These are phyloP conservation scores for Tinamus major DNA, from an alignment of 2,797 vertebrate genomes.

Conservation along the genomic window DNA sequence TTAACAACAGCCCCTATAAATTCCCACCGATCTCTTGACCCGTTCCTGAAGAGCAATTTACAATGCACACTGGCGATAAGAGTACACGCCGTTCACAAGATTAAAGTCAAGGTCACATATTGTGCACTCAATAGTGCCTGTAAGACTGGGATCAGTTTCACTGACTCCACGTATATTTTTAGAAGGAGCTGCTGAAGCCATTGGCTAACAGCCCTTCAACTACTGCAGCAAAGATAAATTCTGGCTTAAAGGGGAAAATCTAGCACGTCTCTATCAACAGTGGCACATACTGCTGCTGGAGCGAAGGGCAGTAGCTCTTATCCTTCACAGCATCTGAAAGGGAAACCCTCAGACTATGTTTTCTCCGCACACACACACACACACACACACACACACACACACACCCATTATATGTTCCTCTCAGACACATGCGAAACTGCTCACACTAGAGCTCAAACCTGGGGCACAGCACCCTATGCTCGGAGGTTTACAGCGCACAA, in stretches of 20 bases:
- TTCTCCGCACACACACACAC: too few species aligned
- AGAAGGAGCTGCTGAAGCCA: constrained; percentile 36
- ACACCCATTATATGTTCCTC: not conserved
- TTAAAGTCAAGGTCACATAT: constrained; percentile 62
- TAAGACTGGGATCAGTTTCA: constrained; percentile 47
- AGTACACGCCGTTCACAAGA: not conserved
- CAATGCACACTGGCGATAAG: constrained; percentile 46
- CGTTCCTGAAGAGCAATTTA: constrained; percentile 27
- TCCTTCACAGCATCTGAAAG: not conserved
- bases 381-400: too few species aligned
- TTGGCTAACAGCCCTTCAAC: constrained; percentile 19
- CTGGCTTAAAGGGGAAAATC: constrained; percentile 29
- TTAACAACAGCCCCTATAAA: constrained; percentile 45
- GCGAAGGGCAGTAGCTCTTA: not conserved
- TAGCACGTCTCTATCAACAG: not conserved
- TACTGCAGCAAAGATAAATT: constrained; percentile 31
- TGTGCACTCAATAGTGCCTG: not conserved
- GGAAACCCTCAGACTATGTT: not conserved
- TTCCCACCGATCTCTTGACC: not conserved
- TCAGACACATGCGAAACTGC: not conserved
- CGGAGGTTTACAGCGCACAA: not conserved
- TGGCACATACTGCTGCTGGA: not conserved
- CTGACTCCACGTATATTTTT: constrained; percentile 41
- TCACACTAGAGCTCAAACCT: not conserved
- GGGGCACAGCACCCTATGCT: not conserved